phyloP scores from a whole-genome alignment of 2,113 vertebrate species.

The Rhinogobius similis region DNA sequence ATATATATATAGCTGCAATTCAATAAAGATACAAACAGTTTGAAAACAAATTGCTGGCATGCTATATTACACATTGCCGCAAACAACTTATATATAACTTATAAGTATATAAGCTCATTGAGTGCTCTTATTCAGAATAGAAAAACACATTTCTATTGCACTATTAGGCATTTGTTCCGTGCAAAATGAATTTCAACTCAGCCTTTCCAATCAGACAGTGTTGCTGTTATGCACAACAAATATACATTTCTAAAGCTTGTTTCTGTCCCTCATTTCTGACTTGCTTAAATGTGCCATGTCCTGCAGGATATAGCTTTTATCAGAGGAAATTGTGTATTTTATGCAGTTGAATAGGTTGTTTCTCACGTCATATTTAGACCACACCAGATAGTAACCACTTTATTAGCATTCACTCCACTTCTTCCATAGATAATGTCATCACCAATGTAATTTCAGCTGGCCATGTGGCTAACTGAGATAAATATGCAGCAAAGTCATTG shows the following conservation, averaged over 20 bases:
- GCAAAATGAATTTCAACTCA: constrained; percentile 22
- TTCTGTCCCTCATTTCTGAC: constrained; percentile 46
- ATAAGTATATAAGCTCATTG: background rate
- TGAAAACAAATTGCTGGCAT: background rate
- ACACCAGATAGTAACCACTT: constrained; percentile 23
- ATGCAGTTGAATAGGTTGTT: constrained; percentile 31
- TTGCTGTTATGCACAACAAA: constrained; percentile 23
- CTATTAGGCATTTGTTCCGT: constrained; percentile 38
- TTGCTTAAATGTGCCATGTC: constrained; percentile 49
- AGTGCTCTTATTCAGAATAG: background rate
- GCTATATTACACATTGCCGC: background rate
- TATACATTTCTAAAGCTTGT: constrained; percentile 49
- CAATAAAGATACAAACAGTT: background rate
- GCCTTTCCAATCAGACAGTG: too few relatives aligned
- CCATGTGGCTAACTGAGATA: constrained; percentile 64
- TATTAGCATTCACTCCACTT: constrained; percentile 37
- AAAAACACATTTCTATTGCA: background rate
- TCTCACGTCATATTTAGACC: constrained; percentile 38
- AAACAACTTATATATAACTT: background rate
- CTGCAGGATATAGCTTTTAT: constrained; percentile 40
- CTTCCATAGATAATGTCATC: constrained; percentile 56
- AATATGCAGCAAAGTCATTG: constrained; percentile 36
- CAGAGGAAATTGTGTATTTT: constrained; percentile 29
- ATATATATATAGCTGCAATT: background rate
- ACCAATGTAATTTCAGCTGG: constrained; percentile 48